Percentiles rank a stretch among this genome's conserved stretches.
Conservation (phyloP, 2,888 invertebrate genomes). For the Ochropleura leucogaster region DNA sequence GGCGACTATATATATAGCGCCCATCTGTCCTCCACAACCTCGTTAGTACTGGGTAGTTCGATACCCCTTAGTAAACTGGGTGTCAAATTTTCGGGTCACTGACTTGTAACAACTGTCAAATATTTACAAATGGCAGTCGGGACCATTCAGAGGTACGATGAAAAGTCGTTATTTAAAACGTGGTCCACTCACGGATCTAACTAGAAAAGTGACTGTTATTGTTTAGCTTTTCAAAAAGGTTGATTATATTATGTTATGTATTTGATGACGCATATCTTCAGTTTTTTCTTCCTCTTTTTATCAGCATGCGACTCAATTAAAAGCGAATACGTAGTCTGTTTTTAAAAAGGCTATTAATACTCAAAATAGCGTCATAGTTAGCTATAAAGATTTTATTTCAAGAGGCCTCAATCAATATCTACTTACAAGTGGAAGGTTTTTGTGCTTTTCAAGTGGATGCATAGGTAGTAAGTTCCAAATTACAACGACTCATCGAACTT, state of each 20-base stretch:
- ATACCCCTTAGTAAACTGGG: too few relatives aligned
- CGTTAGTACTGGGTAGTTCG: too few relatives aligned
- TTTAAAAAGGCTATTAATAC: not conserved
- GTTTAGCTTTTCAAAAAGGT: not conserved
- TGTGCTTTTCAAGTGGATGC: not conserved
- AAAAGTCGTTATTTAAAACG: too few relatives aligned
- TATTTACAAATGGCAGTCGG: too few relatives aligned
- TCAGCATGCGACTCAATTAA: not conserved
- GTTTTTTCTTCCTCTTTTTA: not conserved
- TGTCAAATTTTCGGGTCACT: too few relatives aligned
- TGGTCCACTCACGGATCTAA: too few relatives aligned
- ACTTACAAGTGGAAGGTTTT: not conserved
- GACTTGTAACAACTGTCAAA: too few relatives aligned
- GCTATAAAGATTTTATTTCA: not conserved
- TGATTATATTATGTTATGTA: not conserved
- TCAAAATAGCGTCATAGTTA: not conserved
- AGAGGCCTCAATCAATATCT: not conserved
- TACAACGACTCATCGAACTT: not conserved
- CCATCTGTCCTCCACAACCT: too few relatives aligned
- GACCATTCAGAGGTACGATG: too few relatives aligned
- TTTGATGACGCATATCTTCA: constrained; percentile 1
- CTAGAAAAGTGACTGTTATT: too few relatives aligned
- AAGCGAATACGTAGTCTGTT: not conserved
- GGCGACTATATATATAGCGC: too few relatives aligned
- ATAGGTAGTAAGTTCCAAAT: not conserved